Base-by-base conservation (phyloP, 2,797 vertebrate genomes). In the Sebastes matsubarae region DNA sequence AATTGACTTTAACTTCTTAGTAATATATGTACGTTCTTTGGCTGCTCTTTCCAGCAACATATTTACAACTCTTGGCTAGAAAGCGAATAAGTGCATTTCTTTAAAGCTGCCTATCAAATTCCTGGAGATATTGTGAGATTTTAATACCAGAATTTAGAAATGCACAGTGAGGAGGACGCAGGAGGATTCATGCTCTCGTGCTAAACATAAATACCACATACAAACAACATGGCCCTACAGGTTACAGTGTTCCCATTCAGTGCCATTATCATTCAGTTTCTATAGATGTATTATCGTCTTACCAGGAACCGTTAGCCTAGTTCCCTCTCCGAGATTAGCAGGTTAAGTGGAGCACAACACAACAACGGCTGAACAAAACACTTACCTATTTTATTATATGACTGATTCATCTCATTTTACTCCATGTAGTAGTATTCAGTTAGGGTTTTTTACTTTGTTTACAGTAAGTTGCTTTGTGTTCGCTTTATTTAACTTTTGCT, bases 271-370 rank as follows among this genome's bases (percentile, higher is more conserved):
- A 46, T 22, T 66, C 4, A 2, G 9, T 22, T 22, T 32, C 6
- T 12, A 2, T 24, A 13, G 4, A 38, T 52, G 9, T 52, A 30
- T 5, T 22, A 30, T 52, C 13, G 11, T 75, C 71, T 78, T 66
- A 78, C 72, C 82, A 16, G 84, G 61, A 74, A 85, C 77, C 1
- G 75, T 84, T 24, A 82, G 68, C 29, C 54, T 75, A 13, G 71
- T 89, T 16, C 77, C 79, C 12, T 64, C n/a, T 58, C 71, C 24
- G 29, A 83, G 77, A 50, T 70, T 30, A 32, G 10, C 18, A 12
- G 9, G 8, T 6, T 65, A 72, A 50, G 70, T 68, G 65, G 18
- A 50, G 24, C 8, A 11, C 36, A 27, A 42, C 13, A 2, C 13
- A n/a, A 11, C 64, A 61, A 38, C 11, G 36, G 12, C 36, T 13